Base-by-base conservation (phyloP, 2,888 invertebrate genomes). In the Asteroscopus sphinx region DNA sequence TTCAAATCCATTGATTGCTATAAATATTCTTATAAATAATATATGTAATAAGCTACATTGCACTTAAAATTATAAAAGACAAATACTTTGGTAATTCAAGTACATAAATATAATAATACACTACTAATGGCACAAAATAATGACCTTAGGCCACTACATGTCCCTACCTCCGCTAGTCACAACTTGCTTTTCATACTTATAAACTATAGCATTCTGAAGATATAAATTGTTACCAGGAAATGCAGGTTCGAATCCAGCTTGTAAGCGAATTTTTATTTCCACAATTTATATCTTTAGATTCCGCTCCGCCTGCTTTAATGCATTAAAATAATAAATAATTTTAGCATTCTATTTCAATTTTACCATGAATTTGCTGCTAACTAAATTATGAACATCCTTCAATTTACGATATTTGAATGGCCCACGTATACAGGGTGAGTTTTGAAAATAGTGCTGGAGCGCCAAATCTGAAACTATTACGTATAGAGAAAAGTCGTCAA, bases 51-150 rank as follows among this genome's bases (percentile, higher is more conserved):
- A 49, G 25, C 48, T 65, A 70, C 21, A 65, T 65, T 65, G 46
- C 72, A 71, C 46, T 51, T n/a, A 47, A 35, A n/a, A 16, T 28
- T 33, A 8, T 21, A 33, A 42, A 41, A 39, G 48, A 44, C 25
- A 42, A 56, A 73, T 40, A 47, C 48, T 73, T 61, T 56, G 42
- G 56, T 60, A 48, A 28, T 55, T 41, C 9, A 39, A 65, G 12
- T 57, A 25, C n/a, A 40, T 40, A 48, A 26, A 49, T 37, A 36
- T 7, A 12, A 40, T 42, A 28, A 33, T 32, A 15, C 36, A 61
- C 4, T 35, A 45, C 28, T 67, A 60, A 73, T 60, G 73, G 73
- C 73, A 72, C 73, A 54, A 67, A 52, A 55, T 52, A 47, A 71
- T 40, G 33, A 62, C 37, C 26, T 39, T 58, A 45, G 47, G 56